Evolutionary conservation across 1,140 invertebrate species (phyloP), one percentile per base, ranked within the genome.

Genomic region (Centruroides sculpturatus): DNA sequence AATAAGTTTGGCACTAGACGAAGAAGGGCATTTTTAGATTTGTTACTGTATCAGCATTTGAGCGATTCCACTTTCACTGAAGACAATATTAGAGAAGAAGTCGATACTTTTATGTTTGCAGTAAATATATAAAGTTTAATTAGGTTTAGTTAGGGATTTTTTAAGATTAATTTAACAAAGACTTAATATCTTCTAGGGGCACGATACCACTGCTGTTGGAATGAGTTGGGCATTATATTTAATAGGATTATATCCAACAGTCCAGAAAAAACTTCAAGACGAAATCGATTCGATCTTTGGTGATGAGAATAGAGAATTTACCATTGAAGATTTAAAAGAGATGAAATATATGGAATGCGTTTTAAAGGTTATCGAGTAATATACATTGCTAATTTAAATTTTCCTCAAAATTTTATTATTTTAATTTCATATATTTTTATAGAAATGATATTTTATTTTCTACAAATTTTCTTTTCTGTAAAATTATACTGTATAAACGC

Each of bases 21-120:
- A 69, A 82, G 89, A 66, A 79, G 92, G 59, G 92, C 94, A 36
- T 98, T 98, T 78, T 80, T 98, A 57, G 94, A 98, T 74, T 78
- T 95, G 55, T 75, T 98, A 67, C 80, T 98, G n/a, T 85, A 91
- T 9, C 59, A 66, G 55, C 68, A 69, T 50, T 47, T 68, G 7
- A 51, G 50, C 12, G 62, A 68, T 48, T 84, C 9, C 81, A 83
- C 7, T 75, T 84, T 3, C 82, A 85, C 82, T 46, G 85, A 93
- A 60, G 82, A 87, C 55, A 92, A 95, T 76, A 92, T 96, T 50
- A 77, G 81, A 60, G 86, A 89, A 70, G 87, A 90, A 78, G 85
- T 88, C 5, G 85, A 89, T 70, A 89, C 85, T 0, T 89, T 88
- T 68, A 83, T 86, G 78, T 87, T 88, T 74, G 84, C 80, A 69